phyloP scores from a whole-genome alignment of 2,888 invertebrate species.

The Drosophila testacea region DNA sequence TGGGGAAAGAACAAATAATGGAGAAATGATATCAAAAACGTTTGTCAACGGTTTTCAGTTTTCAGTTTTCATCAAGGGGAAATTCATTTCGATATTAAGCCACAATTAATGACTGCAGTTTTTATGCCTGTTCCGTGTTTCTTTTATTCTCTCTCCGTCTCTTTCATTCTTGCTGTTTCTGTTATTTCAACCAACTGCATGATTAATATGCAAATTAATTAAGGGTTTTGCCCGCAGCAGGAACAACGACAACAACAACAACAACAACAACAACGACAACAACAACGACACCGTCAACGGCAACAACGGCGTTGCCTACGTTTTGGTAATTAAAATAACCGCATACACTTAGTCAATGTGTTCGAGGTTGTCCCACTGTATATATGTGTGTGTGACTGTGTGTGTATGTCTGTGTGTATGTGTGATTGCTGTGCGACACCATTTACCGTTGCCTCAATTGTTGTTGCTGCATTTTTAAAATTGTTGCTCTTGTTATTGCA shows the following conservation, averaged over 20 bases:
- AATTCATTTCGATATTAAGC: constrained; percentile 37
- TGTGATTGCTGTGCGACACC: constrained; percentile 39
- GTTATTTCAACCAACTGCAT: constrained; percentile 61
- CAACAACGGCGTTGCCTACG: constrained; percentile 55
- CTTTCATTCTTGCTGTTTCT: constrained; percentile 17
- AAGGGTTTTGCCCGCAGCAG: constrained; percentile 71
- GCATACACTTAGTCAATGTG: constrained; percentile 72
- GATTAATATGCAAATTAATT: constrained; percentile 82
- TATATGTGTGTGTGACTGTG: constrained; percentile 12
- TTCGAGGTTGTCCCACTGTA: constrained; percentile 24
- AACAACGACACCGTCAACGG: constrained; percentile 6
- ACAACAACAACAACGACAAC: constrained; percentile 6
- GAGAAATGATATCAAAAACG: constrained; percentile 20
- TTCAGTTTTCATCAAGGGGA: constrained; percentile 13
- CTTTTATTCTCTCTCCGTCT: not conserved
- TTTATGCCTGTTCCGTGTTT: constrained; percentile 36
- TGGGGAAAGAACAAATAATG: not conserved
- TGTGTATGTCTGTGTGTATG: constrained; percentile 5
- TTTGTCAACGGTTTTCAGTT: constrained; percentile 22
- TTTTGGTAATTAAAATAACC: constrained; percentile 79
- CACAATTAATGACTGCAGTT: constrained; percentile 59
- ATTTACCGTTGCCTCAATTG: constrained; percentile 54
- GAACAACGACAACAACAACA: constrained; percentile 26
- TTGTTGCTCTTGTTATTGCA: constrained; percentile 72
- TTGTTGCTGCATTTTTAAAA: constrained; percentile 65